Evolutionary conservation across 2,113 vertebrate species (phyloP), one percentile per base, ranked within the genome.

Genomic region (Colistium nudipinnis): DNA sequence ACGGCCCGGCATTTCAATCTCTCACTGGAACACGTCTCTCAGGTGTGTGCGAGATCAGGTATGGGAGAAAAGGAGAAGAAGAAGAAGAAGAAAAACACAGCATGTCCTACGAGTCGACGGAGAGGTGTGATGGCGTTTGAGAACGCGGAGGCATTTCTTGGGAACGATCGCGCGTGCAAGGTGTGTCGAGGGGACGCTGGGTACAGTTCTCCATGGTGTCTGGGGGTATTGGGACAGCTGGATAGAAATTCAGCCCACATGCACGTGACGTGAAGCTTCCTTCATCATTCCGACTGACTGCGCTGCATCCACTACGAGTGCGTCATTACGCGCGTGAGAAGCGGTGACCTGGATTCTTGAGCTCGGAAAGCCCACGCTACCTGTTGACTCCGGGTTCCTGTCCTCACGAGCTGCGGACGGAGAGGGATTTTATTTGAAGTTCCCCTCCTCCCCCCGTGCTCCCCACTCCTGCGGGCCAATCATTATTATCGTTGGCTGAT

Each of bases 371-470:
- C 11, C 19, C 38, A 45, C 2, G 27, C 19, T 19, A 62, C 56
- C 47, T 38, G 56, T 25, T 56, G 43, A 49, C 53, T 81, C 62
- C 11, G 19, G 51, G 39, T 79, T 54, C 54, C 28, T 31, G 38
- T 82, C 33, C 51, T 78, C 52, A 39, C 6, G 41, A 59, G 51
- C 72, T 72, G 35, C 24, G 38, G 76, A 70, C 62, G 64, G 71
- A 70, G 47, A 30, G 62, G 74, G 83, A 49, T 82, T 89, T 89
- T 91, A 92, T 92, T 80, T 78, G 65, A 88, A 70, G 67, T 30
- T 62, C 59, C 57, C 57, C 43, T 48, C 81, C 48, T 38, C 22
- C 13, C 11, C 7, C 51, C 20, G 45, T 70, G 64, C 78, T 67
- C 70, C 78, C 74, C 63, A 41, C 59, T 65, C 66, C 69, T 31